Base-by-base conservation (phyloP, 2,888 invertebrate genomes). In the Dryomyza anilis region DNA sequence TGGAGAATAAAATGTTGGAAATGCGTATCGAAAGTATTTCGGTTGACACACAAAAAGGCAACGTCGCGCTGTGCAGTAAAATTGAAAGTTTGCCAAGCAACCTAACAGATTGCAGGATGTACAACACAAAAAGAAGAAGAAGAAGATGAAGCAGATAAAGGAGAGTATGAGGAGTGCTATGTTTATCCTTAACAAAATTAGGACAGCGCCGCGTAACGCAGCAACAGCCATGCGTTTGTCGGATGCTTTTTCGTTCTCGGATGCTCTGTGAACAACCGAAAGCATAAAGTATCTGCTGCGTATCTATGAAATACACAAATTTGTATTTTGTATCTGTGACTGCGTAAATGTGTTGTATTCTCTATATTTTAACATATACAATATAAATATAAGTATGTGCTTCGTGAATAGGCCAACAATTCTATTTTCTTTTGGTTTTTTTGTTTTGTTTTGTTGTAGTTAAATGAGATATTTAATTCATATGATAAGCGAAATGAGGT, bases 391-490 rank as follows among this genome's bases (percentile, higher is more conserved):
- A 8, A 21, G 55, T 33, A 30, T 60, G 36, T 19, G 61, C 27
- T 45, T 29, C 19, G 36, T 62, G 43, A 53, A 39, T 27, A 10
- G 36, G 16, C 39, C 27, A 23, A 50, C 39, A 36, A 21, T 27
- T 57, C 50, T 36, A 36, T 36, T 57, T 23, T 29, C 25, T 25
- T 50, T 50, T 36, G 21, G 25, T 52, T 57, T 23, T 57, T 64
- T 56, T 46, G 27, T 63, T 57, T n/a, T 50, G n/a, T 50, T 25
- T 50, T 29, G 39, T 65, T 27, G 29, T 33, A 50, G 76, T 74
- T 75, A 76, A 76, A 76, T 76, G 76, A 73, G 76, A 74, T 76
- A 75, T 76, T 76, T 73, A 75, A 77, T 71, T 72, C 75, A 71
- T 73, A 55, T 58, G 76, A 76, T 75, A 76, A 73, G 69, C 71